These are phyloP conservation scores for Epinephelus coioides DNA, from an alignment of 2,797 vertebrate genomes.

Conservation along the genomic window DNA sequence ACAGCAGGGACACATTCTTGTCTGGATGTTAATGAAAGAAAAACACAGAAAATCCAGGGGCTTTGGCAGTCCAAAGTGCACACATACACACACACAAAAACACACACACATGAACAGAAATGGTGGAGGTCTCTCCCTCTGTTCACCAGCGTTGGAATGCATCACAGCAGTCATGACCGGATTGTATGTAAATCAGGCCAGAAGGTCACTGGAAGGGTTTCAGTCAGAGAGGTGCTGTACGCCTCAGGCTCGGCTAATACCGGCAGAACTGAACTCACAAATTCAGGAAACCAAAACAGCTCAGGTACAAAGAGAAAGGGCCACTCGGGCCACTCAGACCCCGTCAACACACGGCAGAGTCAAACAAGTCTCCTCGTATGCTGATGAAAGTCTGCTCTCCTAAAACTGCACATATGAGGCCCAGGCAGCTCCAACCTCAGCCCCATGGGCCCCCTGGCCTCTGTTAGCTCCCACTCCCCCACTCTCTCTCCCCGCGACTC, in stretches of 20 bases:
- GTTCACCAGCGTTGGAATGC: conserved; percentile 72
- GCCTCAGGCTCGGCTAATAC: conserved; percentile 13
- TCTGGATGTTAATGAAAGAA: conserved; percentile 88
- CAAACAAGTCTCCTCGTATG: conserved; percentile 56
- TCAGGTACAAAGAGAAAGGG: conserved; percentile 34
- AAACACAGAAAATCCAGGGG: conserved; percentile 86
- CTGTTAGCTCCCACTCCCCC: conserved; percentile 72
- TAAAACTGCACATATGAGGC: conserved; percentile 80
- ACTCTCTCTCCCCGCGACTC: conserved; percentile 70
- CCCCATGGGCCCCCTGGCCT: conserved; percentile 76
- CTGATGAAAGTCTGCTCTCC: conserved; percentile 72
- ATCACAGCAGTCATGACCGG: conserved; percentile 62
- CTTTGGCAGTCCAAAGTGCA: conserved; percentile 68
- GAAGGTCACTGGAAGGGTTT: conserved; percentile 45
- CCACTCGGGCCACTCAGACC: conserved; percentile 16
- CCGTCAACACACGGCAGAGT: conserved; percentile 41
- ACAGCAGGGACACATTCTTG: conserved; percentile 85
- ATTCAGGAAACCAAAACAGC: conserved; percentile 45
- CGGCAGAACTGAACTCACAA: conserved; percentile 38
- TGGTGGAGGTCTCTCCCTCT: conserved; percentile 49
- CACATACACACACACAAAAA: conserved; percentile 5
- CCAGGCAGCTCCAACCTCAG: conserved; percentile 76
- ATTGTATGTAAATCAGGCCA: conserved; percentile 71
- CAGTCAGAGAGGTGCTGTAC: not conserved
- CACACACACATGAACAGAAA: conserved; percentile 44